Base-by-base conservation (phyloP, 2,888 invertebrate species). In the Coelinius sp. region DNA sequence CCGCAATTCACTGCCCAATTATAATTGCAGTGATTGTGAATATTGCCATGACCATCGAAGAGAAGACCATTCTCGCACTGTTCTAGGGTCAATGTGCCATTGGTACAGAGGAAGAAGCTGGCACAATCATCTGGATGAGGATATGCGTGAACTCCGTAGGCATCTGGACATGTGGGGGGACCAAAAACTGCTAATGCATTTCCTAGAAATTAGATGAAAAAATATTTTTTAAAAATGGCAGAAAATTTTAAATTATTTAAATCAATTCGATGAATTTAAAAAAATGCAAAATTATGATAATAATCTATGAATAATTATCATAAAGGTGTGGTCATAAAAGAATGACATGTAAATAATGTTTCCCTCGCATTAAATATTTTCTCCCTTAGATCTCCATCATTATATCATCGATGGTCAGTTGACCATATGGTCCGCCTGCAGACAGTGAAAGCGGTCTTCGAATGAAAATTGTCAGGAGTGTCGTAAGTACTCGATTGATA, bases 11-110 rank as follows among this genome's bases (percentile, higher is more conserved):
- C 96, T 10, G 94, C 96, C 97, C 97, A 97, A 89, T 95, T 90
- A 89, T 97, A 97, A 90, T 96, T 96, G 91, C 97, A 97, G 89
- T 97, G 96, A 87, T 97, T 93, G 89, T 97, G 94, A 0, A 95
- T 94, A 20, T 93, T 92, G 1, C 97, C 97, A 84, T 95, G 95
- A 71, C 97, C 97, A 86, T 96, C 96, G 85, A 95, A 97, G 49
- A 97, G 90, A 31, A 97, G 90, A 3, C 97, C 97, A 83, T 97
- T 97, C 86, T 96, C 97, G 84, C 97, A 97, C 27, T 93, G 94
- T 86, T 97, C 97, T 78, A 95, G 92, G 1, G 95, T 96, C 83
- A 97, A 88, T 1, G 96, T 95, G 53, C 97, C 97, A 86, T 97
- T 97, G 76, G 94, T 94, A 88, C 97, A 97, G 44, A 96, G 91